Evolutionary conservation across 1,140 invertebrate genomes (phyloP).

Genomic region (Hycleus cichorii): DNA sequence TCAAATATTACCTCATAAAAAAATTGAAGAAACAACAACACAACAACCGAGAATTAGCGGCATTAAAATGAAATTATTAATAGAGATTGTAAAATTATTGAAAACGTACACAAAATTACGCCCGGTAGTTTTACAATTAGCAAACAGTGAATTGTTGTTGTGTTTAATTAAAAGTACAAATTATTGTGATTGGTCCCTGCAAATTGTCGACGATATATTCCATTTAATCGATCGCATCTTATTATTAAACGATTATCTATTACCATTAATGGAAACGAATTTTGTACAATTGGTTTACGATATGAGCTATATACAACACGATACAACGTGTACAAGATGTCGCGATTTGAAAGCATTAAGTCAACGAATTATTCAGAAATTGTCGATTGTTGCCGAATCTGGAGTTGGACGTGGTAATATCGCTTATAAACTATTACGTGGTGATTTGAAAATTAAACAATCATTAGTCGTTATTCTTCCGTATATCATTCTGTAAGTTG

Average conservation of each 20-base stretch:
- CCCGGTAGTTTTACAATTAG: slow-evolving; percentile 27
- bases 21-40: no score
- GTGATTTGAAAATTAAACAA: slow-evolving; percentile 43
- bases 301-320: slow-evolving; percentile 24
- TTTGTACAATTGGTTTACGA: slow-evolving; percentile 28
- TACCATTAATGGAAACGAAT: slow-evolving; percentile 33
- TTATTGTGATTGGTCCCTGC: slow-evolving; percentile 6
- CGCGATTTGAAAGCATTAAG: slow-evolving; percentile 39
- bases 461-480: slow-evolving; percentile 45
- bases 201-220: slow-evolving; percentile 1
- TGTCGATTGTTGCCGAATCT: slow-evolving; percentile 45
- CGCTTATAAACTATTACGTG: slow-evolving; percentile 44
- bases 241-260: slow-evolving; percentile 38
- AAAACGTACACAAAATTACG: slow-evolving; percentile 21
- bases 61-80: slow-evolving; percentile 14
- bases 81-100: slow-evolving; percentile 21
- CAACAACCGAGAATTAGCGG: background rate
- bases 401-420: slow-evolving; percentile 50
- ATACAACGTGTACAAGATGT: slow-evolving; percentile 26
- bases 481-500: slow-evolving; percentile 46
- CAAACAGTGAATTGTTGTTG: slow-evolving; percentile 40
- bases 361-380: slow-evolving; percentile 39
- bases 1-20: no score
- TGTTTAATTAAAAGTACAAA: slow-evolving; percentile 30
- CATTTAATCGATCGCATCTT: slow-evolving; percentile 25